Percentiles rank a stretch among this genome's conserved stretches.
Evolutionary conservation across 2,113 vertebrate species (phyloP).

Genomic region (Corvus moneduloides): DNA sequence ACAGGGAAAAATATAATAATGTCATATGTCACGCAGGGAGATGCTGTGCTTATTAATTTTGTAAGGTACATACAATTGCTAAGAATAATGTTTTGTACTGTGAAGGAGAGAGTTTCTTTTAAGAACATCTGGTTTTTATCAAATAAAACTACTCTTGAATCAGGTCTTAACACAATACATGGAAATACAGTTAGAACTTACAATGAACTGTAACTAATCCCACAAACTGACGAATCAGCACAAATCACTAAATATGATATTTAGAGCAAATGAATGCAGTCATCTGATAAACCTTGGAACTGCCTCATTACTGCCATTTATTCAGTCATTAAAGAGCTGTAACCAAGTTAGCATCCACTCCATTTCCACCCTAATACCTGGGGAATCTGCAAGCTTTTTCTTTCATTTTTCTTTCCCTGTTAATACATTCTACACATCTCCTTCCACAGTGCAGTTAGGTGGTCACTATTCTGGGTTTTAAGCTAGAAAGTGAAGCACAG

Average conservation of each 20-base stretch:
- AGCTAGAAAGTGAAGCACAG: neutral
- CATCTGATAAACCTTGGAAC: slow-evolving; percentile 48
- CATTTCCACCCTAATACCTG: neutral
- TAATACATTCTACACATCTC: neutral
- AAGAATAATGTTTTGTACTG: slow-evolving; percentile 70
- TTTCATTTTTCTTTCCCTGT: neutral
- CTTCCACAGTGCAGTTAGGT: neutral
- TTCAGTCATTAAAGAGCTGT: neutral
- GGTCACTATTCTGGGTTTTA: neutral
- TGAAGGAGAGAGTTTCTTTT: slow-evolving; percentile 56
- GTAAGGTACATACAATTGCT: slow-evolving; percentile 65
- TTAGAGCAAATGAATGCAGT: slow-evolving; percentile 55
- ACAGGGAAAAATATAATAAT: slow-evolving; percentile 65
- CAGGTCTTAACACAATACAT: slow-evolving; percentile 69
- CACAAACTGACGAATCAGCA: slow-evolving; percentile 72
- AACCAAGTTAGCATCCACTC: neutral
- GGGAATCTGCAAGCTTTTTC: neutral
- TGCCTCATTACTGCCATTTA: neutral
- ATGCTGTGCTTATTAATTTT: slow-evolving; percentile 70
- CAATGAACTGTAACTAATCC: slow-evolving; percentile 72
- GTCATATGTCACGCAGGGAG: slow-evolving; percentile 58
- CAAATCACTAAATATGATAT: slow-evolving; percentile 64
- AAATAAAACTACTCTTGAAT: slow-evolving; percentile 67
- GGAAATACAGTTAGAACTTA: slow-evolving; percentile 70
- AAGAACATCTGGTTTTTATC: slow-evolving; percentile 74